Evolutionary conservation across 2,888 invertebrate species (phyloP), one percentile per base, ranked within the genome.

Genomic region (Pegoplata infirma): DNA sequence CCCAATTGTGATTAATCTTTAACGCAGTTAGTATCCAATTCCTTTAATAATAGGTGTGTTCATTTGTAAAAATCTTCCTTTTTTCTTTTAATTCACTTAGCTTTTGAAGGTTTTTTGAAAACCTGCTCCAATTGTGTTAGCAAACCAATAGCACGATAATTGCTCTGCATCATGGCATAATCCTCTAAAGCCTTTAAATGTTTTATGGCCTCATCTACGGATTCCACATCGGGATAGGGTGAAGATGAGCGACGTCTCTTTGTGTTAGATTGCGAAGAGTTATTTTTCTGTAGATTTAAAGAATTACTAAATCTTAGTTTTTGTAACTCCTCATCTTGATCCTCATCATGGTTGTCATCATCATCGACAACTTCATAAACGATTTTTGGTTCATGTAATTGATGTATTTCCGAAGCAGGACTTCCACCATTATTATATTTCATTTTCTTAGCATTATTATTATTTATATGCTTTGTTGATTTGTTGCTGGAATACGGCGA

Each of bases 91-190:
- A 25, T 17, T 55, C 36, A 67, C 10, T 74, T 21, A 25, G 51
- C 49, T 53, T 61, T 58, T 1, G 74, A 55, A 32, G 85, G 84
- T 76, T 84, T 83, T 49, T 80, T 77, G 1, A 88, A 84, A 32
- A 84, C 82, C 10, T 86, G 81, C 58, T 88, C 87, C 55, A 86
- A 71, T 32, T 88, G 85, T 21, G 82, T 83, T 14, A 88, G 82
- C 49, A 88, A 82, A 4, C 88, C 88, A 23, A 87, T 87, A 0
- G 88, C 88, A 5, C 88, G 81, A 47, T 82, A 88, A 51, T 88
- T 88, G 12, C 87, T 85, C 61, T 83, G 82, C 8, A 88, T 14
- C 84, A 88, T 83, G 6, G 87, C 87, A 69, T 85, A 88, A 46
- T 88, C 86, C 68, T 88, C 88, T 10, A 88, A 64, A 0, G 82